Conservation (phyloP, 2,888 invertebrate genomes). For the Athalia cordata region DNA sequence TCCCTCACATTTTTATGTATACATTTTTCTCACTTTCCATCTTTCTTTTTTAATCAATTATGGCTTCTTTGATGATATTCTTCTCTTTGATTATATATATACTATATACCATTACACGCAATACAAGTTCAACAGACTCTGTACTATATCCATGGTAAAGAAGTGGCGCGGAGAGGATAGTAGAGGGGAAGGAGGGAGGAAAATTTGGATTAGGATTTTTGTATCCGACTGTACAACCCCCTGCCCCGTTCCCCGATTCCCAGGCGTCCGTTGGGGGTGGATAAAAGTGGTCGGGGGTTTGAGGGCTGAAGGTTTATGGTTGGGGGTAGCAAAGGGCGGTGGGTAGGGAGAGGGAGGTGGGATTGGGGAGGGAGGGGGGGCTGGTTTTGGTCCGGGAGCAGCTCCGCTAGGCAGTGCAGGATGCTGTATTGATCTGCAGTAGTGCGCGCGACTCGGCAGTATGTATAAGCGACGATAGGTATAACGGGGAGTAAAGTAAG, state of each 20-base stretch:
- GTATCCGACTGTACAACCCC: constrained; percentile 16
- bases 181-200: constrained; percentile 51
- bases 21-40: no score
- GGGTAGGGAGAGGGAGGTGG: constrained; percentile 45
- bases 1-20: no score
- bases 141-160: no score
- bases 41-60: no score
- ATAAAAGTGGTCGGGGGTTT: constrained; percentile 42
- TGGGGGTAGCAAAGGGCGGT: constrained; percentile 4
- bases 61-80: no score
- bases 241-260: constrained; percentile 50
- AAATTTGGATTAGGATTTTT: constrained; percentile 32
- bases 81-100: no score
- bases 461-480: not conserved
- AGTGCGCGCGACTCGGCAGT: constrained; percentile 48
- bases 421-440: constrained; percentile 72
- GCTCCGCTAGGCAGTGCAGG: constrained; percentile 58
- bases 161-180: constrained; percentile 24
- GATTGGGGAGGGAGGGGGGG: constrained; percentile 59
- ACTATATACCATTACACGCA: no score
- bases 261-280: constrained; percentile 55
- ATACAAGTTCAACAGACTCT: no score
- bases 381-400: constrained; percentile 71
- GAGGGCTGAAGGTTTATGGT: no score
- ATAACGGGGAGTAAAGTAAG: constrained; percentile 2